Conservation (phyloP, 2,888 invertebrate species). For the Ectemnius cavifrons region DNA sequence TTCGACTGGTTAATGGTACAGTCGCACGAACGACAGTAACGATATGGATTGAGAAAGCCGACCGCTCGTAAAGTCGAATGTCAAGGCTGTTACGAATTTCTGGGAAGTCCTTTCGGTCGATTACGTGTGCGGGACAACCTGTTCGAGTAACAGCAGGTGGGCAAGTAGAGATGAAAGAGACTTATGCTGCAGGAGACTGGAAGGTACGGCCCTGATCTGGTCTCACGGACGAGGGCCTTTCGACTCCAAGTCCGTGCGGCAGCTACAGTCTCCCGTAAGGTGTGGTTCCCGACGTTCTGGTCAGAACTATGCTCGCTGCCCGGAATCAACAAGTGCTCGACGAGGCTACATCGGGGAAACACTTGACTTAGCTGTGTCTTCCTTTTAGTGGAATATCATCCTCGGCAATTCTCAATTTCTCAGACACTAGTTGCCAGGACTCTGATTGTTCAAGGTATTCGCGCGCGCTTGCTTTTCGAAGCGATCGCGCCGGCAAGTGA, state of each 20-base stretch:
- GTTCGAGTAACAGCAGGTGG: neutral
- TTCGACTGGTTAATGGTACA: neutral
- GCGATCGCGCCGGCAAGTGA: neutral
- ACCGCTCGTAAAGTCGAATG: neutral
- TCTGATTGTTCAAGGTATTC: neutral
- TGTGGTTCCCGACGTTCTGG: constrained; percentile 70
- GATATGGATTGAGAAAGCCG: too few species aligned
- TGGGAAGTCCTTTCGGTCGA: neutral
- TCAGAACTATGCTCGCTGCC: constrained; percentile 60
- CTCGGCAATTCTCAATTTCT: too few species aligned
- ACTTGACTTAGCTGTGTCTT: constrained; percentile 39
- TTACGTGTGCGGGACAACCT: neutral
- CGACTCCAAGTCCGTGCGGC: constrained; percentile 68
- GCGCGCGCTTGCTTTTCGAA: neutral
- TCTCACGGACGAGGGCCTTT: constrained; percentile 73
- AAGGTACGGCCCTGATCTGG: constrained; percentile 68
- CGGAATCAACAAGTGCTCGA: constrained; percentile 69
- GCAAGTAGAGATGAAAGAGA: constrained; percentile 3
- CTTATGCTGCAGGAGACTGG: neutral
- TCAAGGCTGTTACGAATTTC: constrained; percentile 1
- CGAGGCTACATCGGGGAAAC: constrained; percentile 49
- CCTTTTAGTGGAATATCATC: constrained; percentile 13
- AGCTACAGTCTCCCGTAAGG: constrained; percentile 72
- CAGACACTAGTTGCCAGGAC: too few species aligned
- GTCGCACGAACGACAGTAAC: too few species aligned